A percentile compares a stretch with the other conserved stretches of the same genome.
These are phyloP conservation scores for Platynereis dumerilii DNA, from an alignment of 2,888 invertebrate genomes.

Conservation along the genomic window DNA sequence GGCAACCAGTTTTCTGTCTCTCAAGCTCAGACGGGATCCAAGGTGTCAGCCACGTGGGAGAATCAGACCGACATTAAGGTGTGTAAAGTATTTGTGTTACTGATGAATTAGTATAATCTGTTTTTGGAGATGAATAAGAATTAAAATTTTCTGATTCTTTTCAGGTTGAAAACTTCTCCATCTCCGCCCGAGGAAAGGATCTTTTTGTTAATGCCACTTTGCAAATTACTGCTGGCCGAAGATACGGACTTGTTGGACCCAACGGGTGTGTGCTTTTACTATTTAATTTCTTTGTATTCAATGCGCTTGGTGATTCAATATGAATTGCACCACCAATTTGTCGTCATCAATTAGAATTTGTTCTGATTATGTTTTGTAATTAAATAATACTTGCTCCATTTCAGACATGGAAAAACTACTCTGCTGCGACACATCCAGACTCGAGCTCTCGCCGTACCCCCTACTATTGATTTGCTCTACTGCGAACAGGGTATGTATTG, in stretches of 20 bases:
- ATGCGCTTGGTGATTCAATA: no score
- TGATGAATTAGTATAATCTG: no score
- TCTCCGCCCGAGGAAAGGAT: slow-evolving; percentile 96
- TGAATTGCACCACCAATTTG: no score
- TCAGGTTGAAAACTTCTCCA: slow-evolving; percentile 88
- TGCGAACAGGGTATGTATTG: slow-evolving; percentile 82
- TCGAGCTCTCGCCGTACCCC: slow-evolving; percentile 90
- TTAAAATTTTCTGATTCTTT: not conserved
- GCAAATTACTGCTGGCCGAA: slow-evolving; percentile 88
- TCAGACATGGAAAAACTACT: slow-evolving; percentile 96
- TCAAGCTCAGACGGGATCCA: slow-evolving; percentile 69
- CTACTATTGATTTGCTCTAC: slow-evolving; percentile 92
- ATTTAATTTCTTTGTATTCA: not conserved
- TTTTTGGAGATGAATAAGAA: no score
- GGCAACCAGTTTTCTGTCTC: slow-evolving; percentile 89
- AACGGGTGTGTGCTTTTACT: slow-evolving; percentile 75
- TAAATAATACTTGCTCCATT: slow-evolving; percentile 28
- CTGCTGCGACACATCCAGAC: slow-evolving; percentile 89
- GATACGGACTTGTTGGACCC: slow-evolving; percentile 97
- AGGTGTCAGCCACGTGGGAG: slow-evolving; percentile 67
- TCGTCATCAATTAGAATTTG: no score
- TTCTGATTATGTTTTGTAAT: no score
- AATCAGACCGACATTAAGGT: slow-evolving; percentile 97
- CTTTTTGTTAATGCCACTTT: slow-evolving; percentile 95
- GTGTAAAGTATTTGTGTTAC: not conserved